Percentiles rank a stretch among this genome's conserved stretches.
phyloP scores from a whole-genome alignment of 2,113 vertebrate species.

The Monarcha castaneiventris region DNA sequence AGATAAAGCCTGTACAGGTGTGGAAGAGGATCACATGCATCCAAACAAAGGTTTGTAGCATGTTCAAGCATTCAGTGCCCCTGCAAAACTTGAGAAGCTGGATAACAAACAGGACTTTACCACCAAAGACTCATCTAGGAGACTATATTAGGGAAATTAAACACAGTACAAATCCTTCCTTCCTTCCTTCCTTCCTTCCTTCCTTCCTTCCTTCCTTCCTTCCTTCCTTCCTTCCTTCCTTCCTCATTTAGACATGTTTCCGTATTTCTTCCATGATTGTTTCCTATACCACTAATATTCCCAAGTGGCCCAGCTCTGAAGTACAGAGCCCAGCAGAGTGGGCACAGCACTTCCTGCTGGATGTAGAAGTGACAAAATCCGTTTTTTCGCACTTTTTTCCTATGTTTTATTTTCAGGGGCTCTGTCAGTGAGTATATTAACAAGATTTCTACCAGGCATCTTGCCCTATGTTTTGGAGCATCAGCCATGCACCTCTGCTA shows the following conservation, averaged over 20 bases:
- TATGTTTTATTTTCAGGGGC: neutral
- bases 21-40: neutral
- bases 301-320: neutral
- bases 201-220: neutral
- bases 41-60: neutral
- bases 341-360: neutral
- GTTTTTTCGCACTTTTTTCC: neutral
- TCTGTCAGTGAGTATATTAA: neutral
- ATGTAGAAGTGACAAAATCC: neutral
- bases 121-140: neutral
- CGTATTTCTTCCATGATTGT: neutral
- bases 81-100: neutral
- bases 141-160: neutral
- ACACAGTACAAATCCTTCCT: neutral
- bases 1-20: accelerated
- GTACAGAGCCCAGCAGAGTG: neutral
- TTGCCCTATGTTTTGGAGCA: neutral
- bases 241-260: neutral
- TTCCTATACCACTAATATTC: neutral
- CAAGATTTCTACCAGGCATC: neutral
- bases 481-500: neutral
- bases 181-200: neutral
- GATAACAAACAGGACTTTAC: neutral
- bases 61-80: neutral
- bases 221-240: neutral